Base-by-base conservation (phyloP, 1,140 invertebrate species). In the Scylla paramamosain region DNA sequence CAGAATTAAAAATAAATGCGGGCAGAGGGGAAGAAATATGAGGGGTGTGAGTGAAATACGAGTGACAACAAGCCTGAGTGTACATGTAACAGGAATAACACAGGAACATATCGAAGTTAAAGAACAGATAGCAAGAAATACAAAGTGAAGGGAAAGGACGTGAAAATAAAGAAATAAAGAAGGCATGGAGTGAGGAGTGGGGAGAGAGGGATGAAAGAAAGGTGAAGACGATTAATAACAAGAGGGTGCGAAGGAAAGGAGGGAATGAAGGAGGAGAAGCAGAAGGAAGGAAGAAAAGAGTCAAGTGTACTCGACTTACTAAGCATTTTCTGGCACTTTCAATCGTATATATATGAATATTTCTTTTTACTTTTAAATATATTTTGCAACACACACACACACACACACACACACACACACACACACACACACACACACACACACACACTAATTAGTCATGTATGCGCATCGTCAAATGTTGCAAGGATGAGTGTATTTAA, bases 351-450 rank as follows among this genome's bases (percentile, higher is more conserved):
- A n/a, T 39, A 39, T 39, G 39, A 2, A 39, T 39, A 12, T 12
- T 12, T 4, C 20, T 20, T 59, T 20, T 16, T 59, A 59, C 52
- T 59, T 0, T 59, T 6, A 39, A 39, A 39, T 39, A 39, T 39
- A 39, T 39, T 6, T 1, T 39, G 39, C 39, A 39, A 39, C 39
- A 39, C 39, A 39, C 39, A 39, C 39, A 39, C 39, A 39, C 39
- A 39, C 39, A 39, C 39, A 39, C 16, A 25, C 67, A 77, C 25
- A 77, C 67, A 25, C 67, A 77, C 67, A 77, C 67, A 77, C 67
- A 25, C 67, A 77, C 67, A 77, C 67, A 77, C 67, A 59, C 67
- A 77, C 67, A 77, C 67, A 77, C 67, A 77, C 67, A 59, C 67
- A 77, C 20, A 77, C 20, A 77, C 67, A 25, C 20, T 7, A 52